Percentiles rank a stretch among this genome's conserved stretches.
These are phyloP conservation scores for Drosophila rufa DNA, from an alignment of 1,140 invertebrate genomes.

Conservation along the genomic window DNA sequence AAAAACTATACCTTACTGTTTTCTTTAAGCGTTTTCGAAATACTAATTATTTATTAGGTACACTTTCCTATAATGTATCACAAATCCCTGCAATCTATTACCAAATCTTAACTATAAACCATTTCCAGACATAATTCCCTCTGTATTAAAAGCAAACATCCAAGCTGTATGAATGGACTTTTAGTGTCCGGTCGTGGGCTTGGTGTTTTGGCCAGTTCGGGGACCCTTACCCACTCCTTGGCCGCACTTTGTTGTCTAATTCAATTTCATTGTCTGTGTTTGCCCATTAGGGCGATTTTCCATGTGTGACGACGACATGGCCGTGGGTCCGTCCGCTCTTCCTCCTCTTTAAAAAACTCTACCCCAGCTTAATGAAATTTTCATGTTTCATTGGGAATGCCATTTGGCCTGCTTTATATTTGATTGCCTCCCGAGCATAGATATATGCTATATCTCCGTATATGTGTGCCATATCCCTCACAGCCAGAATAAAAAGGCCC, in stretches of 20 bases:
- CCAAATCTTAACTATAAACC: neutral
- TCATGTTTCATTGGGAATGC: constrained; percentile 70
- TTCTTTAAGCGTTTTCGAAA: no score
- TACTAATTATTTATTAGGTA: no score
- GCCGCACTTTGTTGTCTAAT: constrained; percentile 67
- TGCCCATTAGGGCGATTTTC: constrained; percentile 53
- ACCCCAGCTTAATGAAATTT: constrained; percentile 72
- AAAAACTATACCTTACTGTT: no score
- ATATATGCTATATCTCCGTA: constrained; percentile 6
- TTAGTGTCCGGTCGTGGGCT: constrained; percentile 3
- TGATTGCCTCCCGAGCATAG: constrained; percentile 26
- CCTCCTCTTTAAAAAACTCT: constrained; percentile 26
- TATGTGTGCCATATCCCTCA: constrained; percentile 5
- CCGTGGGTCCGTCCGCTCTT: constrained; percentile 9
- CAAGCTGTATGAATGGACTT: constrained; percentile 43
- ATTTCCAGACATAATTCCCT: neutral
- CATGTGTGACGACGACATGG: constrained; percentile 56
- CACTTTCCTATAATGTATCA: no score
- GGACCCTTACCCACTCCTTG: constrained; percentile 12
- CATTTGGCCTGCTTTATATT: constrained; percentile 60
- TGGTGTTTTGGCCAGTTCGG: constrained; percentile 17
- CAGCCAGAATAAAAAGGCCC: constrained; percentile 45
- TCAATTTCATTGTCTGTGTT: constrained; percentile 78
- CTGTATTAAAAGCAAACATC: neutral
- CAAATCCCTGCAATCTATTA: no score